A percentile compares a stretch with the other conserved stretches of the same genome.
Evolutionary conservation across 2,797 vertebrate genomes (phyloP).

Genomic region (Platyrinchus mystaceus): DNA sequence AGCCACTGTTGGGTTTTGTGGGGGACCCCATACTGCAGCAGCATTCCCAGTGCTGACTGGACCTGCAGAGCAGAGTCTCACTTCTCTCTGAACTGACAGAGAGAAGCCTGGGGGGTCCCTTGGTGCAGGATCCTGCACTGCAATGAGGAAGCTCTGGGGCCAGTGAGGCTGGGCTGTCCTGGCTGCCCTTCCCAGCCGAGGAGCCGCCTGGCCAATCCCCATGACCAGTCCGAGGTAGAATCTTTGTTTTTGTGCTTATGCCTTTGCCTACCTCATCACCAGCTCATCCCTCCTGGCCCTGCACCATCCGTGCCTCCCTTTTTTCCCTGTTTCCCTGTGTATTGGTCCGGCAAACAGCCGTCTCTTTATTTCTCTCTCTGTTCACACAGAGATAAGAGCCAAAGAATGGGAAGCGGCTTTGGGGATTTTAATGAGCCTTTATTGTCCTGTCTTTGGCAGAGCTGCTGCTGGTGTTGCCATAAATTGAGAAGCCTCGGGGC

Average conservation of each 20-base stretch:
- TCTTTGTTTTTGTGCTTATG: not conserved
- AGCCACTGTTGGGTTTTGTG: not conserved
- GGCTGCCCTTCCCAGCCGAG: not conserved
- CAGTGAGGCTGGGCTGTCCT: not conserved
- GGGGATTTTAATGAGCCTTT: slow-evolving; percentile 59
- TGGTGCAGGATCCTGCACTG: too few relatives aligned
- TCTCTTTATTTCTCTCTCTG: slow-evolving; percentile 34
- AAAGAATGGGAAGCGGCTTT: slow-evolving; percentile 45
- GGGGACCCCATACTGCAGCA: fast-evolving
- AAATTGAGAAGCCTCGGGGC: not conserved
- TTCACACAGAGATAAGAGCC: slow-evolving; percentile 62
- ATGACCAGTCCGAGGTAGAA: not conserved
- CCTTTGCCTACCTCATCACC: not conserved
- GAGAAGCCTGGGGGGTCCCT: not conserved
- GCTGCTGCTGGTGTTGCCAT: not conserved
- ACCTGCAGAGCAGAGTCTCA: not conserved
- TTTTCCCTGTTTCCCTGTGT: not conserved
- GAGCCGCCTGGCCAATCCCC: not conserved
- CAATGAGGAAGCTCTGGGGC: not conserved
- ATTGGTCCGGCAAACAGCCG: not conserved
- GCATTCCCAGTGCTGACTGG: fast-evolving
- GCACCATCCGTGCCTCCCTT: not conserved
- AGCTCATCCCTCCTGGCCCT: not conserved
- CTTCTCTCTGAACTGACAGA: not conserved
- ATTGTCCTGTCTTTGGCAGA: slow-evolving; percentile 26